Evolutionary conservation across 2,888 invertebrate genomes (phyloP), one percentile per base, ranked within the genome.

Genomic region (Noctua pronuba): DNA sequence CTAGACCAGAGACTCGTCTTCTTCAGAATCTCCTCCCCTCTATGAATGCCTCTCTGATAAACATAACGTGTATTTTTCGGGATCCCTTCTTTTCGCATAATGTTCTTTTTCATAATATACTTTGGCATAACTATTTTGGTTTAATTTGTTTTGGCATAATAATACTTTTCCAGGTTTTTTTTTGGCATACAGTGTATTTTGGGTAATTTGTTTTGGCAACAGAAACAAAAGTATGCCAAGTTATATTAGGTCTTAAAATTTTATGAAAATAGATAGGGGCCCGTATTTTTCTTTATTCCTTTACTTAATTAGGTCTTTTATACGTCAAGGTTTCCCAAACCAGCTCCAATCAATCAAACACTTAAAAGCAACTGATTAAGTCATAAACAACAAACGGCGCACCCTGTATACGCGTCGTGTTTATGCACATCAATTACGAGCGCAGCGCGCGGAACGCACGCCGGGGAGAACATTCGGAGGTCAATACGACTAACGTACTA

Each of bases 351-450:
- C 11, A 24, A 67, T 28, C 31, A 41, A 11, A 49, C 5, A 41
- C 2, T 2, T 60, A 75, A 52, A 65, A 78, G 38, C 16, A 24
- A 65, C 13, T 66, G 60, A 84, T 84, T 52, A 75, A 84, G 84
- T 64, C 86, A 84, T 84, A 86, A 84, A 84, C 1, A 21, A 4
- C 2, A 16, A 44, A 16, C 41, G 28, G 28, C 55, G 10, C 95
- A 93, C 31, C 86, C 95, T 94, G 92, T 96, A 94, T 85, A 88
- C 58, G 21, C 89, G 86, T 90, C 89, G 92, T 95, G 95, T 95
- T 95, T 95, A 95, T 95, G 95, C 95, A 95, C 96, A 96, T 96
- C 96, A 96, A 96, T 96, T 96, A 96, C 94, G 92, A 92, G 95
- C 88, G 93, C 96, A 95, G 93, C 90, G 93, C 91, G 94, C 95